Percentiles rank a stretch among this genome's conserved stretches.
These are phyloP conservation scores for Drosophila infuscata DNA, from an alignment of 2,888 invertebrate genomes.

Conservation along the genomic window DNA sequence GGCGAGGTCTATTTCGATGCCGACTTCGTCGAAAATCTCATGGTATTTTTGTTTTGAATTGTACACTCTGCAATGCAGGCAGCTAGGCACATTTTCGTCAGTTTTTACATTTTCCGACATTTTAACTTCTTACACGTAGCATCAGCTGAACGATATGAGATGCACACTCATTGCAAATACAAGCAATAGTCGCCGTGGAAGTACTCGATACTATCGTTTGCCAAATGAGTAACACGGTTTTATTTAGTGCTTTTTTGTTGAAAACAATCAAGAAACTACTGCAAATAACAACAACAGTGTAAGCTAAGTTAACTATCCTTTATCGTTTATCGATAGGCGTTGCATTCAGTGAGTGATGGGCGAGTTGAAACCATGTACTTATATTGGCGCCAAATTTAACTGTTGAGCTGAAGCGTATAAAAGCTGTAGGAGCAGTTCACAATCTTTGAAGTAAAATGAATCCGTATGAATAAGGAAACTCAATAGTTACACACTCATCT, in stretches of 20 bases:
- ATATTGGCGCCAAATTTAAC: conserved; percentile 15
- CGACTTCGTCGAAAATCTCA: conserved; percentile 82
- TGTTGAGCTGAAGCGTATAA: conserved; percentile 76
- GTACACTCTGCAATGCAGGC: conserved; percentile 71
- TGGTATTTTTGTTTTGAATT: conserved; percentile 69
- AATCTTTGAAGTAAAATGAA: conserved; percentile 62
- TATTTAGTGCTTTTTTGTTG: conserved; percentile 18
- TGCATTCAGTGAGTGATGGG: conserved; percentile 8
- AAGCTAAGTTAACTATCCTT: neutral
- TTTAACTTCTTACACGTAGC: conserved; percentile 71
- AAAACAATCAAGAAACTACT: neutral
- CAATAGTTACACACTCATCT: neutral
- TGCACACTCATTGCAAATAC: conserved; percentile 27
- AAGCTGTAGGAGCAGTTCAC: conserved; percentile 80
- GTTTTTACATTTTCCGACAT: conserved; percentile 68
- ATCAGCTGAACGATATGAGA: conserved; percentile 58
- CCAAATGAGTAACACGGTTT: neutral
- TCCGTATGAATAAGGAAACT: neutral
- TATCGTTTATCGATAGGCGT: conserved; percentile 27
- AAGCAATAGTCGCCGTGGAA: neutral
- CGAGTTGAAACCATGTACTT: neutral
- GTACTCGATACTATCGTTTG: neutral
- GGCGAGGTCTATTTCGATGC: conserved; percentile 77
- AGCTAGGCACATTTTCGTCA: conserved; percentile 50
- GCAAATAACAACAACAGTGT: neutral